These are phyloP conservation scores for Hipparchia sbordonii DNA, from an alignment of 2,888 invertebrate species.

Conservation along the genomic window DNA sequence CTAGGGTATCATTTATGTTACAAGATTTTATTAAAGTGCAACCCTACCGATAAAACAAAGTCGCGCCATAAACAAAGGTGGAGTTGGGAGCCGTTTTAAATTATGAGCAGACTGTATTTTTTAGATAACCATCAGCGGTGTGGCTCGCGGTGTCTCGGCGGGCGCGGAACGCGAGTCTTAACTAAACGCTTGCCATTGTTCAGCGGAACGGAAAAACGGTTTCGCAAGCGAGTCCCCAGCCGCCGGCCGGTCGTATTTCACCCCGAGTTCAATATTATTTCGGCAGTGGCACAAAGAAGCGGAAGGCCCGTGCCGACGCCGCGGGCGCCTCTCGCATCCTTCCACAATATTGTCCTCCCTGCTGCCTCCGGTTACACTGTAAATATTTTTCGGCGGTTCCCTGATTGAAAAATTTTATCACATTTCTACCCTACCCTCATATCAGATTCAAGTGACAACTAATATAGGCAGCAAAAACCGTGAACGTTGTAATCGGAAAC, in stretches of 20 bases:
- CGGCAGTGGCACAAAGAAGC: slow-evolving; percentile 77
- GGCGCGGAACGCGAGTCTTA: slow-evolving; percentile 61
- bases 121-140: slow-evolving; percentile 46
- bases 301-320: slow-evolving; percentile 72
- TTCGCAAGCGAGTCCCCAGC: slow-evolving; percentile 67
- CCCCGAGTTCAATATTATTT: slow-evolving; percentile 80
- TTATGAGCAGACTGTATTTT: slow-evolving; percentile 29
- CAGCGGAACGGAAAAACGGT: slow-evolving; percentile 76
- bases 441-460: slow-evolving; percentile 67
- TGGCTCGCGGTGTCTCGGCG: slow-evolving; percentile 48
- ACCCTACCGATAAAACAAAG: slow-evolving; percentile 1
- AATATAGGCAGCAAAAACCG: slow-evolving; percentile 15
- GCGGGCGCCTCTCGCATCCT: slow-evolving; percentile 71
- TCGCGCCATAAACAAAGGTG: slow-evolving; percentile 23
- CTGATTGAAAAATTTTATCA: slow-evolving; percentile 81
- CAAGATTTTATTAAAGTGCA: background rate
- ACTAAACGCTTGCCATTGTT: slow-evolving; percentile 73
- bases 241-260: slow-evolving; percentile 77
- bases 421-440: slow-evolving; percentile 62
- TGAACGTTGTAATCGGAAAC: background rate
- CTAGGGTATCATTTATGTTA: background rate
- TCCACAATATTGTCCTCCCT: slow-evolving; percentile 78
- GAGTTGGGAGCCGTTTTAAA: slow-evolving; percentile 26
- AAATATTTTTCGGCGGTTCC: slow-evolving; percentile 79
- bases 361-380: slow-evolving; percentile 78